These are phyloP conservation scores for Ichneumoninae sp. DNA, from an alignment of 2,888 invertebrate genomes.

Conservation along the genomic window DNA sequence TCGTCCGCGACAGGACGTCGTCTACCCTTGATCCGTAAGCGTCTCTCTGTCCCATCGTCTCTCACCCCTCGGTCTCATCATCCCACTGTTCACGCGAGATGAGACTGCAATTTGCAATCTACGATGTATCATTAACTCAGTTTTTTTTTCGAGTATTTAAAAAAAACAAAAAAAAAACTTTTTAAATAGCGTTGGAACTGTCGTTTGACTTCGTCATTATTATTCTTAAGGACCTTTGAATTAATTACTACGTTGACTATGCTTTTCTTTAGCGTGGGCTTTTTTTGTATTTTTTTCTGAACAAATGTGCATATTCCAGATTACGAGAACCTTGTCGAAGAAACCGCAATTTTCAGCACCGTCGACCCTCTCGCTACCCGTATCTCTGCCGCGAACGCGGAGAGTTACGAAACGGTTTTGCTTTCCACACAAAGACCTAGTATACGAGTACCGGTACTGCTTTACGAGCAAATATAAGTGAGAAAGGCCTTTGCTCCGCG, in stretches of 20 bases:
- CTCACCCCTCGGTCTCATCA: background rate
- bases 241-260: background rate
- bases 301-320: background rate
- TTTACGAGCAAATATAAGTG: conserved; percentile 2
- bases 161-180: background rate
- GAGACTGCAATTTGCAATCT: background rate
- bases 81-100: background rate
- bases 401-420: conserved; percentile 58
- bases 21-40: background rate
- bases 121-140: background rate
- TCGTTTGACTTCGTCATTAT: background rate
- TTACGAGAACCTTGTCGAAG: conserved; percentile 18
- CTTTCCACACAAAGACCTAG: conserved; percentile 61
- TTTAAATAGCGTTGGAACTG: background rate
- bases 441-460: background rate
- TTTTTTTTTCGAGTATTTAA: background rate
- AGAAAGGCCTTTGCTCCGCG: conserved; percentile 22
- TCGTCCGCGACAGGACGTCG: conserved; percentile 1
- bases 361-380: background rate
- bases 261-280: background rate
- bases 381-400: background rate
- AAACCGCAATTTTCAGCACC: conserved; percentile 10
- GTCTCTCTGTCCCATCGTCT: background rate
- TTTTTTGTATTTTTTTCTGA: background rate
- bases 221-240: conserved; percentile 1